Percentiles rank a stretch among this genome's conserved stretches.
phyloP scores from a whole-genome alignment of 2,888 invertebrate genomes.

The Hydrotaea diabolus region DNA sequence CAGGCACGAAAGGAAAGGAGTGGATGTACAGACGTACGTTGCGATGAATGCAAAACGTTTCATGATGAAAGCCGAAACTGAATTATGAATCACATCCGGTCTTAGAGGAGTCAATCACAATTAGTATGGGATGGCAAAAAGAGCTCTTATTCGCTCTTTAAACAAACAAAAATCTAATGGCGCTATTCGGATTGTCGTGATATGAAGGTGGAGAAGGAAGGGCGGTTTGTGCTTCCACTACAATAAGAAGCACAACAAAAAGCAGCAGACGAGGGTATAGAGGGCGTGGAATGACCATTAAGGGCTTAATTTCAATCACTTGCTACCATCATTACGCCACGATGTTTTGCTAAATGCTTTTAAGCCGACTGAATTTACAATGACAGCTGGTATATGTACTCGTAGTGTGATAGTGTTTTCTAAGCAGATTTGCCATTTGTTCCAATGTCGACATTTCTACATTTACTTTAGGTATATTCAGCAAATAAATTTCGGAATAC shows the following conservation, averaged over 20 bases:
- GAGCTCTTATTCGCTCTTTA: too few relatives aligned
- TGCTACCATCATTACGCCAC: neutral
- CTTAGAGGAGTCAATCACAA: conserved; percentile 55
- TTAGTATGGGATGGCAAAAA: conserved; percentile 5
- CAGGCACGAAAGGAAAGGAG: conserved; percentile 52
- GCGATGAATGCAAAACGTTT: conserved; percentile 31
- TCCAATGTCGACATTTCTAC: neutral
- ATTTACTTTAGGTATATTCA: neutral
- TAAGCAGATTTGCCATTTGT: conserved; percentile 15
- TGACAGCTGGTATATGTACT: neutral
- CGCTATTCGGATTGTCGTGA: neutral
- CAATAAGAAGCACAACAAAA: neutral
- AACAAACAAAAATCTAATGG: conserved; percentile 39
- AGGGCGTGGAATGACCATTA: conserved; percentile 48
- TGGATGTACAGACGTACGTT: conserved; percentile 25
- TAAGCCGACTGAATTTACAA: neutral
- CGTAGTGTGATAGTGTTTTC: neutral
- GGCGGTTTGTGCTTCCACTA: neutral
- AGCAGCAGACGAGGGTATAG: conserved; percentile 9
- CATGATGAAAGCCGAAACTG: conserved; percentile 37
- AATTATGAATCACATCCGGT: conserved; percentile 67
- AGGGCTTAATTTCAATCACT: conserved; percentile 56
- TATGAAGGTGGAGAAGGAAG: too few relatives aligned
- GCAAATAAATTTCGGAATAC: too few relatives aligned
- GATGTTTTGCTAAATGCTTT: neutral